Evolutionary conservation across 1,140 invertebrate genomes (phyloP), one percentile per base, ranked within the genome.

Genomic region (Thaumetopoea pityocampa): DNA sequence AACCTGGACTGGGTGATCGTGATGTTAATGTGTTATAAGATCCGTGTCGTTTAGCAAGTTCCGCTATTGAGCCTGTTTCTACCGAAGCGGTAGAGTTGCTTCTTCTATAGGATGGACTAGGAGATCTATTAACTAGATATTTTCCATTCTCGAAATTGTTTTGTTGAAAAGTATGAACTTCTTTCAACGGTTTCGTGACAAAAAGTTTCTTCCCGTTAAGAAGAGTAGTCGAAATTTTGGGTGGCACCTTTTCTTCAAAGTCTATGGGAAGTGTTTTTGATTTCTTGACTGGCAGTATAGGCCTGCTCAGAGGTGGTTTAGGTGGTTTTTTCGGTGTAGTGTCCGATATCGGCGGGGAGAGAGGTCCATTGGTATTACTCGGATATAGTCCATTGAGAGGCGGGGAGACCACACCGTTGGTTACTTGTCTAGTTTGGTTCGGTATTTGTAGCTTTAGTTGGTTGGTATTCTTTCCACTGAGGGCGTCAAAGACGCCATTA

Each of bases 11-110:
- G 4, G 85, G 85, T 41, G 85, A 86, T 35, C 81, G 60, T 28
- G 83, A 85, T 20, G 67, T 54, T n/a, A 78, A 51, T 10, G 67
- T 29, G 44, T 43, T 77, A 19, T 42, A 60, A 19, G 74, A 60
- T 9, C 55, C 64, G 40, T 85, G 78, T 29, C 82, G 67, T 50
- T 59, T 79, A 6, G 76, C 73, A 3, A 86, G 54, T 54, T 84
- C 85, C 29, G 79, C 72, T 36, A 86, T 86, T 3, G 77, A 82
- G 29, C 85, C 85, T 16, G 71, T 84, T 55, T 86, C 85, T n/a
- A 86, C 72, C 3, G 70, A 71, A 49, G 59, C 51, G 22, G 36
- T 49, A 1, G 77, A 81, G 30, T 54, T 64, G 40, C 70, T 85
- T 33, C 78, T 74, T 44, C 59, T 71, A 33, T 70, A 74, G 3